phyloP scores from a whole-genome alignment of 1,140 invertebrate species.

The Cecropterus lyciades region DNA sequence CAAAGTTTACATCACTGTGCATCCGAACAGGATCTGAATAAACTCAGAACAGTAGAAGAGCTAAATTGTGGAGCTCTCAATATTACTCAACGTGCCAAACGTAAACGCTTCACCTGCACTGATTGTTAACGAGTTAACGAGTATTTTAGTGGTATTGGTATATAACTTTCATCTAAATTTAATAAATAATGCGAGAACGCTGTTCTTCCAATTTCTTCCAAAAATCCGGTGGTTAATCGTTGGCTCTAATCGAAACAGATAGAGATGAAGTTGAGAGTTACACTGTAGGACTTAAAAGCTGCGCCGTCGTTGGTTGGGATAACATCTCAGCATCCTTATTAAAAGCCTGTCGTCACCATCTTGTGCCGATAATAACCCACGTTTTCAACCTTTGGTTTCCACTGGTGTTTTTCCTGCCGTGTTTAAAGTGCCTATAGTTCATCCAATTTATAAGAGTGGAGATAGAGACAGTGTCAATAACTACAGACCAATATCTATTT shows the following conservation, averaged over 20 bases:
- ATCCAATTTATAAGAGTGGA: no score
- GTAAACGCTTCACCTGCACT: no score
- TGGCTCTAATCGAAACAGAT: constrained; percentile 14
- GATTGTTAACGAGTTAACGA: no score
- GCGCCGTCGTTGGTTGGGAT: constrained; percentile 5
- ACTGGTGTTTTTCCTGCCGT: constrained; percentile 1
- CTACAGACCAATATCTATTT: no score
- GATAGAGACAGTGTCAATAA: no score
- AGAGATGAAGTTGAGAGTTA: background rate
- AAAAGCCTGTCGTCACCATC: background rate
- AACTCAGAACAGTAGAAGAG: no score
- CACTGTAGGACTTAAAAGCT: constrained; percentile 4
- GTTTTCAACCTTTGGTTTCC: constrained; percentile 15
- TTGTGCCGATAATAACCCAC: background rate
- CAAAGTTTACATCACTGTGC: no score
- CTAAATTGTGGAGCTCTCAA: no score
- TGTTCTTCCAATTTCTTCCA: background rate
- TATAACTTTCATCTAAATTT: background rate
- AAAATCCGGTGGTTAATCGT: background rate
- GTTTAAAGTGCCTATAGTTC: constrained; percentile 12
- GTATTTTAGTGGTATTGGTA: constrained; percentile 26
- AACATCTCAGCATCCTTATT: constrained; percentile 4
- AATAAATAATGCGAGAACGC: background rate
- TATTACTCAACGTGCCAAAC: no score
- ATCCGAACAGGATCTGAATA: no score